These are phyloP conservation scores for Idris sp. DNA, from an alignment of 1,140 invertebrate species.

Conservation along the genomic window DNA sequence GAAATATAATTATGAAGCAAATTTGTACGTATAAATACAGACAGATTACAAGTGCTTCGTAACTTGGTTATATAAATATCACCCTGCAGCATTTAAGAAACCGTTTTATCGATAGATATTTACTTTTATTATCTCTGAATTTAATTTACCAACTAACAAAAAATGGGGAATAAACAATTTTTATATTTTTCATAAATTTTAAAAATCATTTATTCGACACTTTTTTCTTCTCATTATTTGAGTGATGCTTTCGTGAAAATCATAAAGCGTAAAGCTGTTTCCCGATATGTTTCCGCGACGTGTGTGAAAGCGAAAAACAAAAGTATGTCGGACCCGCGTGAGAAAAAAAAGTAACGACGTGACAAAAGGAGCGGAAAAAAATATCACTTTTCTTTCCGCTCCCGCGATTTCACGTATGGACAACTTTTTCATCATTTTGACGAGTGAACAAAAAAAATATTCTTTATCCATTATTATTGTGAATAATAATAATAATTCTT, in stretches of 20 bases:
- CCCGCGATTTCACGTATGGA: constrained; percentile 20
- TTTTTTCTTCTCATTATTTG: constrained; percentile 47
- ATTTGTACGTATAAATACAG: constrained; percentile 39
- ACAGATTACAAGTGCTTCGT: too few relatives aligned
- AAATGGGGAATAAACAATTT: too few relatives aligned
- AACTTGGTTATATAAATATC: constrained; percentile 30
- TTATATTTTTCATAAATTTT: too few relatives aligned
- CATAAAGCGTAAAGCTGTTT: constrained; percentile 41
- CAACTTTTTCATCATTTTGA: too few relatives aligned
- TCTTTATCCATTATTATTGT: too few relatives aligned
- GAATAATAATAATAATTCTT: too few relatives aligned
- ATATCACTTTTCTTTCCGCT: constrained; percentile 40
- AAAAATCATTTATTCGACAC: too few relatives aligned
- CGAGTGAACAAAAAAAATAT: too few relatives aligned
- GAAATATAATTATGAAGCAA: constrained; percentile 40
- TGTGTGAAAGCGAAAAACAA: constrained; percentile 58
- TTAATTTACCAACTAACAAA: too few relatives aligned
- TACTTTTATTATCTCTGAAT: too few relatives aligned
- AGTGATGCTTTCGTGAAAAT: constrained; percentile 50
- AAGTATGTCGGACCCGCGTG: constrained; percentile 40
- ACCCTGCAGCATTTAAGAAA: constrained; percentile 19
- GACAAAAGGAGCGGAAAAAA: constrained; percentile 52
- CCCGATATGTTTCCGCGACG: constrained; percentile 34
- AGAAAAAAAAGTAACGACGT: constrained; percentile 45
- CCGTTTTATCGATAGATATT: constrained; percentile 12